A percentile compares a stretch with the other conserved stretches of the same genome.
Conservation (phyloP, 2,797 vertebrate genomes). For the Pantherophis alleghaniensis region DNA sequence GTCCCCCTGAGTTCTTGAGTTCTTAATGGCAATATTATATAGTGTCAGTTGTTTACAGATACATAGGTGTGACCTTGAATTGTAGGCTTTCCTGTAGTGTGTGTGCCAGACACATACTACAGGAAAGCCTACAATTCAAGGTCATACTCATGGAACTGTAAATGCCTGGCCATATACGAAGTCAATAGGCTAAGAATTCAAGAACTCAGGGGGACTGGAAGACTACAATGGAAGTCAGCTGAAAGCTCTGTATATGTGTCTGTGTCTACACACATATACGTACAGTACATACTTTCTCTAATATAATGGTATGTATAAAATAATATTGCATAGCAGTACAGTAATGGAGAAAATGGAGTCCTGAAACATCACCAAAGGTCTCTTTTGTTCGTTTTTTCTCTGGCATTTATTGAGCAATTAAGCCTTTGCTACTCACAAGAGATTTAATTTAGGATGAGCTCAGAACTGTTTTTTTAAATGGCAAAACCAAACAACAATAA, state of each 20-base stretch:
- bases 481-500: neutral
- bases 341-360: slow-evolving; percentile 11
- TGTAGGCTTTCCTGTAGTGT: neutral
- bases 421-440: slow-evolving; percentile 14
- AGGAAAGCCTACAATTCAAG: neutral
- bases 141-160: neutral
- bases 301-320: slow-evolving; percentile 8
- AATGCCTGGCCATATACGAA: neutral
- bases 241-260: neutral
- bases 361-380: slow-evolving; percentile 21
- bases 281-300: neutral
- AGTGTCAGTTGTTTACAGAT: neutral
- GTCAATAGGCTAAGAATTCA: neutral
- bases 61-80: neutral
- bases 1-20: neutral
- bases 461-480: slow-evolving; percentile 11
- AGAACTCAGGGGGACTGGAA: neutral
- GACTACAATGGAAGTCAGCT: neutral
- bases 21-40: neutral
- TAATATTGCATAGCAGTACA: neutral
- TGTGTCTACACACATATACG: neutral
- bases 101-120: neutral
- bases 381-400: slow-evolving; percentile 26
- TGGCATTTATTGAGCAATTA: slow-evolving; percentile 24
- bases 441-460: slow-evolving; percentile 6